A percentile compares a stretch with the other conserved stretches of the same genome.
These are phyloP conservation scores for Lasioglossum albipes DNA, from an alignment of 1,140 invertebrate species.

Conservation along the genomic window DNA sequence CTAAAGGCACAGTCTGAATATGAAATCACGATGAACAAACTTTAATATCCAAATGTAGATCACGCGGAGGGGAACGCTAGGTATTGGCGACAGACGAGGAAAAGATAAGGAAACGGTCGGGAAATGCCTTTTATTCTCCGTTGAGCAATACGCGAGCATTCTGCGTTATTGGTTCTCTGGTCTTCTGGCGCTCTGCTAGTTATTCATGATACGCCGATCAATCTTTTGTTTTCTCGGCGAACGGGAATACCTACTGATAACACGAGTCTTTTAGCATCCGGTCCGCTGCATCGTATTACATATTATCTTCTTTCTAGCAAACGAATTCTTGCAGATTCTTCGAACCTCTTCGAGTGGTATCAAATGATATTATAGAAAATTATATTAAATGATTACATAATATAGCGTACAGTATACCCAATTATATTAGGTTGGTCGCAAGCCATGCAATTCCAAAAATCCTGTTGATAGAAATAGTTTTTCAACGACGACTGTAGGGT, in stretches of 20 bases:
- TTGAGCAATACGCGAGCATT: conserved; percentile 5
- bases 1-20: conserved; percentile 55
- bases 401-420: too few species aligned
- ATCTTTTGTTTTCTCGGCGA: background rate
- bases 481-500: too few species aligned
- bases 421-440: too few species aligned
- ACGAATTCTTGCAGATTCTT: too few species aligned
- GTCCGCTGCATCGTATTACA: background rate
- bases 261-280: background rate
- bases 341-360: too few species aligned
- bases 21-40: conserved; percentile 64
- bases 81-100: conserved; percentile 12
- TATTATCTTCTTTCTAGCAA: too few species aligned
- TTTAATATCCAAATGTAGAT: conserved; percentile 67
- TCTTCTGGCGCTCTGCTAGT: background rate
- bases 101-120: background rate
- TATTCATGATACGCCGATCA: conserved; percentile 8
- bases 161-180: conserved; percentile 8
- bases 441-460: too few species aligned
- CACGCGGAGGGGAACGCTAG: background rate
- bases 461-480: too few species aligned
- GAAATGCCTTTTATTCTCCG: conserved; percentile 17
- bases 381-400: too few species aligned
- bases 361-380: too few species aligned
- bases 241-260: background rate